phyloP scores from a whole-genome alignment of 2,113 vertebrate genomes.

The Eretmochelys imbricata region DNA sequence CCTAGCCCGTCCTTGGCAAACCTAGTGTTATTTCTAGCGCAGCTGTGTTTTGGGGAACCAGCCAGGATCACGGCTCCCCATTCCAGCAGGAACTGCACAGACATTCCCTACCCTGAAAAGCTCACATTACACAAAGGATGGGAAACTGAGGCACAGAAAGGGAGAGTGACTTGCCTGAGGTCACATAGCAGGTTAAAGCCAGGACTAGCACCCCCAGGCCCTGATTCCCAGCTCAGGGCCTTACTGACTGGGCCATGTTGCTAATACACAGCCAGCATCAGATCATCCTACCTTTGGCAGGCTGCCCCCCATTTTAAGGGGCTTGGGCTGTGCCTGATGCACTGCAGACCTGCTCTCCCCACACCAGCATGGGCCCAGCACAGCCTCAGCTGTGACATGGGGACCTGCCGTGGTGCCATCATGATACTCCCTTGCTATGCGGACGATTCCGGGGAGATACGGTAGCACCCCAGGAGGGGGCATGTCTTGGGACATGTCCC shows the following conservation, averaged over 20 bases:
- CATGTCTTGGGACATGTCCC: no score
- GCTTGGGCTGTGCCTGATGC: neutral
- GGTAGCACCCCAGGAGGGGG: no score
- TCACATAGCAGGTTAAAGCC: neutral
- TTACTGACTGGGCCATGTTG: no score
- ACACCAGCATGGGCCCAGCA: neutral
- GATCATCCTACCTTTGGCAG: no score
- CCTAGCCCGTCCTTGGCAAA: neutral
- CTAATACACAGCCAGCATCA: no score
- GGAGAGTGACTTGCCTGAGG: neutral
- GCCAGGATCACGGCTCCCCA: no score
- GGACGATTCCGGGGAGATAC: neutral
- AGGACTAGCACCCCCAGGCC: neutral
- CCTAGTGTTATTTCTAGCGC: neutral
- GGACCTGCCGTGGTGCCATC: no score
- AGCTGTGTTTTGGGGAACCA: no score
- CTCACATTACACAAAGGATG: neutral
- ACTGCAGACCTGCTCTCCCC: neutral
- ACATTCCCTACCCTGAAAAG: neutral
- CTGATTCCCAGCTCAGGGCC: neutral
- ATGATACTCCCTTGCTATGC: no score
- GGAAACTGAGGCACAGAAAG: neutral
- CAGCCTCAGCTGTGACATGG: no score
- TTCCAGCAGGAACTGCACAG: neutral
- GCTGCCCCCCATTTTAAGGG: neutral